Evolutionary conservation across 2,797 vertebrate species (phyloP).

Genomic region (Dipus sagitta): DNA sequence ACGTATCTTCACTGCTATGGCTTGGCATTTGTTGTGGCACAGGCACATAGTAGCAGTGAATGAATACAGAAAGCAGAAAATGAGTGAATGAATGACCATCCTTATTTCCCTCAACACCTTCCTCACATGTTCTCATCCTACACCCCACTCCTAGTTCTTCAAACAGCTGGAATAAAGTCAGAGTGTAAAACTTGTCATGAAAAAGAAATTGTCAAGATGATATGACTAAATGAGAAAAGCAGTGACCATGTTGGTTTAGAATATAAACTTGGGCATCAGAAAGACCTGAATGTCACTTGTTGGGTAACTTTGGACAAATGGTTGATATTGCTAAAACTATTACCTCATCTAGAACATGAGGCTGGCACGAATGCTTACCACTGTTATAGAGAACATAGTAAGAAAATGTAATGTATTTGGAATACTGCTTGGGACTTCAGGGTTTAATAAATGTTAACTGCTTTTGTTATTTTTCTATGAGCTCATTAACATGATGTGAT

Average conservation of each 20-base stretch:
- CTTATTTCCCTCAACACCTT: no score
- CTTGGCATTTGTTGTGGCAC: not conserved
- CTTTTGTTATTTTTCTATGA: not conserved
- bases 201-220: not conserved
- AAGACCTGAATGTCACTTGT: not conserved
- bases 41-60: not conserved
- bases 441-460: constrained; percentile 24
- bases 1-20: not conserved
- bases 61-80: not conserved
- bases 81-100: not conserved
- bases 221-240: not conserved
- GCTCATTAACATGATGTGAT: not conserved
- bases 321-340: not conserved
- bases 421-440: not conserved
- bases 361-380: not conserved
- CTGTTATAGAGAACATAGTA: not conserved
- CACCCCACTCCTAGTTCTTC: not conserved
- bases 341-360: not conserved
- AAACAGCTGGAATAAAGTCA: not conserved
- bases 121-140: not conserved
- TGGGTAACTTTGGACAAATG: not conserved
- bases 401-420: not conserved
- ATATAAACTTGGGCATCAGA: not conserved
- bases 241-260: not conserved
- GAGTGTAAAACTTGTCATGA: not conserved